Evolutionary conservation across 1,140 invertebrate genomes (phyloP).

Genomic region (Lordiphosa collinella): DNA sequence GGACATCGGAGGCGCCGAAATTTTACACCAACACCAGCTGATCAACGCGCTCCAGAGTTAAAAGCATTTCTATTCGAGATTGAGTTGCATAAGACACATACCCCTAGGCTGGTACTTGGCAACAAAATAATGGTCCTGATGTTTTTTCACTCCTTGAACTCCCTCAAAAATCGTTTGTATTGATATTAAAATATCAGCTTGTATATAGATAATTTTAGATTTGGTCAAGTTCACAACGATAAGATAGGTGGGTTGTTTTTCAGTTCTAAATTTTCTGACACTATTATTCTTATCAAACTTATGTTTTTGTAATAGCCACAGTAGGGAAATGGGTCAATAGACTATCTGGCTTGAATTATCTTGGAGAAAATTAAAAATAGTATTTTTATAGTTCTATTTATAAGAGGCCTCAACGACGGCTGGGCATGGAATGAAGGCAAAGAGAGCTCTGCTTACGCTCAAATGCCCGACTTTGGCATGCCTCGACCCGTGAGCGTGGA

Average conservation of each 20-base stretch:
- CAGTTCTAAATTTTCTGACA: too few relatives aligned
- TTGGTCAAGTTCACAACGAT: slow-evolving; percentile 1
- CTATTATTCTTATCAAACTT: neutral
- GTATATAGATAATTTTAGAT: neutral
- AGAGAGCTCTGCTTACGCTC: too few relatives aligned
- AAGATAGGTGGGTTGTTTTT: slow-evolving; percentile 4
- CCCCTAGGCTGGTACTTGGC: slow-evolving; percentile 10
- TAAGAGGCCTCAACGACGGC: too few relatives aligned
- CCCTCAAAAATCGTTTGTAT: slow-evolving; percentile 2
- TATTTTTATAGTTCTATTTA: too few relatives aligned
- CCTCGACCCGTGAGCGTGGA: too few relatives aligned
- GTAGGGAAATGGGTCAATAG: too few relatives aligned
- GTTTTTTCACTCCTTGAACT: slow-evolving; percentile 11
- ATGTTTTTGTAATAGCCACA: neutral
- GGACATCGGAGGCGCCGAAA: slow-evolving; percentile 21
- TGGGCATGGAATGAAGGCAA: too few relatives aligned
- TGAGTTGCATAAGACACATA: neutral
- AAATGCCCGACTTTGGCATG: too few relatives aligned
- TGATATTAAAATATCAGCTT: neutral
- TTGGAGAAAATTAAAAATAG: too few relatives aligned
- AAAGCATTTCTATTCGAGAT: slow-evolving; percentile 5
- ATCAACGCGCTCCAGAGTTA: slow-evolving; percentile 28
- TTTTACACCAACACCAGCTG: slow-evolving; percentile 28
- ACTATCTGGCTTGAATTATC: too few relatives aligned
- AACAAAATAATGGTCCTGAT: slow-evolving; percentile 19